Percentiles rank a stretch among this genome's conserved stretches.
Evolutionary conservation across 2,113 vertebrate species (phyloP).

Genomic region (Scatophagus argus): DNA sequence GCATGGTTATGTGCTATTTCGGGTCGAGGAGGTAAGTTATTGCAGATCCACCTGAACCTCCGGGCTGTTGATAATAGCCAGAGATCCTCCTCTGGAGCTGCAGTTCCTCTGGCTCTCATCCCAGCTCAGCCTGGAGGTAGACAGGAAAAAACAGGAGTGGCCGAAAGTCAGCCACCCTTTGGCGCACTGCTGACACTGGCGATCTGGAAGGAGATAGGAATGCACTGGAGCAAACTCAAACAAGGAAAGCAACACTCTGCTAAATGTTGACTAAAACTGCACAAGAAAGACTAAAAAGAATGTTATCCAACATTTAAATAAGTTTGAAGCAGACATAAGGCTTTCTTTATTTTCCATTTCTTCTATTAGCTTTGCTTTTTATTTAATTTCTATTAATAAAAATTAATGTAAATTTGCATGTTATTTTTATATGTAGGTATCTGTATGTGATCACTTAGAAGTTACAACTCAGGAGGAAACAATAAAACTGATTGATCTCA

Average conservation of each 20-base stretch:
- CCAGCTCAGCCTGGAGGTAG: slow-evolving; percentile 69
- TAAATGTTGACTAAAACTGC: not conserved
- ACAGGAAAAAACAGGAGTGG: slow-evolving; percentile 72
- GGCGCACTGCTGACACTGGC: slow-evolving; percentile 43
- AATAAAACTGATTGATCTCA: not conserved
- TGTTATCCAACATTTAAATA: not conserved
- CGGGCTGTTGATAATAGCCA: slow-evolving; percentile 70
- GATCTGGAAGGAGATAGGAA: slow-evolving; percentile 16
- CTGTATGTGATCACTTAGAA: not conserved
- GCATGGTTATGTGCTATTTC: not conserved
- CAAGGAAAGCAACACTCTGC: not conserved
- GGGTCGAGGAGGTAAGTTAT: not conserved
- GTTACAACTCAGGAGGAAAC: not conserved
- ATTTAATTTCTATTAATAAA: not conserved
- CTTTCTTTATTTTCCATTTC: not conserved
- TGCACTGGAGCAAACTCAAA: not conserved
- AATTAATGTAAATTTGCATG: not conserved
- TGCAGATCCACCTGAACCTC: slow-evolving; percentile 64
- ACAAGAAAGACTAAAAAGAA: not conserved
- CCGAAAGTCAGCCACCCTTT: slow-evolving; percentile 56
- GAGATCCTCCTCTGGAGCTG: slow-evolving; percentile 55
- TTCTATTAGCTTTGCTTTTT: not conserved
- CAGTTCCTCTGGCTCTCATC: slow-evolving; percentile 63
- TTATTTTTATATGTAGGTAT: not conserved
- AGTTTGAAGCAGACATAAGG: not conserved